Conservation (phyloP, 2,797 vertebrate species). For the Urophycis tenuis region DNA sequence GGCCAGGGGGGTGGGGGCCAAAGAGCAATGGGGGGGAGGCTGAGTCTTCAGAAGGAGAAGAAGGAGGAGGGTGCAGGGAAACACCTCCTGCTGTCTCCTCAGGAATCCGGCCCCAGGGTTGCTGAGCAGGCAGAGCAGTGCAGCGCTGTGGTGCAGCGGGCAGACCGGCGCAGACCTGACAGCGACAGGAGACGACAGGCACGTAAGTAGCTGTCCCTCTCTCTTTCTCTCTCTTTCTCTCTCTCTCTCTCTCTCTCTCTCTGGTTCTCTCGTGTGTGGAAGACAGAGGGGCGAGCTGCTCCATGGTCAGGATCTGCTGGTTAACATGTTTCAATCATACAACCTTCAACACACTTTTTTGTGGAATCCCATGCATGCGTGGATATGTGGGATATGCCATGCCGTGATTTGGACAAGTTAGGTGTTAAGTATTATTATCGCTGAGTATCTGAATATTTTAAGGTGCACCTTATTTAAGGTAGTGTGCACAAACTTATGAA, state of each 20-base stretch:
- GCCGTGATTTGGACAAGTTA: no score
- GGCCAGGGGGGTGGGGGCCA: constrained; percentile 25
- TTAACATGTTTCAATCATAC: neutral
- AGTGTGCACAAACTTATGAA: neutral
- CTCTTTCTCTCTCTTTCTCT: constrained; percentile 10
- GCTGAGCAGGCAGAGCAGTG: constrained; percentile 82
- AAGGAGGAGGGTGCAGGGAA: constrained; percentile 77
- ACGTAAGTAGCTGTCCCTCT: constrained; percentile 78
- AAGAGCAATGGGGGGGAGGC: constrained; percentile 67
- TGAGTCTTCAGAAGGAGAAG: constrained; percentile 67
- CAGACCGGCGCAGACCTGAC: constrained; percentile 80
- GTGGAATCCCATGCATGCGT: neutral
- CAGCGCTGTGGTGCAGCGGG: constrained; percentile 69
- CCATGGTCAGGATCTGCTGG: neutral
- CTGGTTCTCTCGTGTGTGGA: neutral
- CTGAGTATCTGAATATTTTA: no score
- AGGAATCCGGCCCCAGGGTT: constrained; percentile 81
- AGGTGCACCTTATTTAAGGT: neutral
- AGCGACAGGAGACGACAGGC: constrained; percentile 81
- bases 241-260: neutral
- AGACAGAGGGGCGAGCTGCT: neutral
- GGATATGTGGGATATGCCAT: neutral
- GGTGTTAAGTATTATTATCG: no score
- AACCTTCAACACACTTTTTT: neutral
- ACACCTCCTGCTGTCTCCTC: constrained; percentile 85